Conservation (phyloP, 1,140 invertebrate genomes). For the Branchinecta lindahli region DNA sequence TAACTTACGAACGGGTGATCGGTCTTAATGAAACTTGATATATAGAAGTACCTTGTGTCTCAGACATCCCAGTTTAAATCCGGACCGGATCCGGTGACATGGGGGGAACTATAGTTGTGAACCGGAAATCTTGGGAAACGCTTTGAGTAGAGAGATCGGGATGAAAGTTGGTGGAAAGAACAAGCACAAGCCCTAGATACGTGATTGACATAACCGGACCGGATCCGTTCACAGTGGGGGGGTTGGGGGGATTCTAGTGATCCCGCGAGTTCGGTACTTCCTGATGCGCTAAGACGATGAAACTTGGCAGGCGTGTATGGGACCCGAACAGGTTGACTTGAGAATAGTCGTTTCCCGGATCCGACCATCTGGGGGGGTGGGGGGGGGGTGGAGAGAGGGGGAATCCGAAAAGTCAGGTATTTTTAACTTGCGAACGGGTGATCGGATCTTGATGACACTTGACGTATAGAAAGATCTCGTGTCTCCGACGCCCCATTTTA, state of each 20-base stretch:
- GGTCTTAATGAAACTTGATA: too few relatives aligned
- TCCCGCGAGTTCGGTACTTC: too few relatives aligned
- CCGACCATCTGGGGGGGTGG: neutral
- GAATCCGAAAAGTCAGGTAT: slow-evolving; percentile 6
- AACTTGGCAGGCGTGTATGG: too few relatives aligned
- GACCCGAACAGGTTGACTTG: too few relatives aligned
- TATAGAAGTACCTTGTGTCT: slow-evolving; percentile 3
- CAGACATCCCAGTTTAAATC: neutral
- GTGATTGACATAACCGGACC: too few relatives aligned
- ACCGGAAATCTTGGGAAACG: slow-evolving; percentile 1
- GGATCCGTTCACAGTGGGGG: too few relatives aligned
- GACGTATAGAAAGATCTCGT: neutral
- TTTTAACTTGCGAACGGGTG: neutral
- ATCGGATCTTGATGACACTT: slow-evolving; percentile 1
- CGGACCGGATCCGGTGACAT: slow-evolving; percentile 3
- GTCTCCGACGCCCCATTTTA: too few relatives aligned
- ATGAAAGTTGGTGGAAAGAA: too few relatives aligned
- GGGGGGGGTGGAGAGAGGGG: slow-evolving; percentile 2
- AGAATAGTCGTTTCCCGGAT: neutral
- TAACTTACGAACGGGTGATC: too few relatives aligned
- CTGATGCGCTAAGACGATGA: too few relatives aligned
- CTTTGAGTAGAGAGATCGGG: neutral
- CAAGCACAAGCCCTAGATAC: too few relatives aligned
- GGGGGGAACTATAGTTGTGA: neutral
- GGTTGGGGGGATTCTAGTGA: too few relatives aligned